A percentile compares a stretch with the other conserved stretches of the same genome.
Evolutionary conservation across 2,113 vertebrate species (phyloP).

Genomic region (Fregetta grallaria): DNA sequence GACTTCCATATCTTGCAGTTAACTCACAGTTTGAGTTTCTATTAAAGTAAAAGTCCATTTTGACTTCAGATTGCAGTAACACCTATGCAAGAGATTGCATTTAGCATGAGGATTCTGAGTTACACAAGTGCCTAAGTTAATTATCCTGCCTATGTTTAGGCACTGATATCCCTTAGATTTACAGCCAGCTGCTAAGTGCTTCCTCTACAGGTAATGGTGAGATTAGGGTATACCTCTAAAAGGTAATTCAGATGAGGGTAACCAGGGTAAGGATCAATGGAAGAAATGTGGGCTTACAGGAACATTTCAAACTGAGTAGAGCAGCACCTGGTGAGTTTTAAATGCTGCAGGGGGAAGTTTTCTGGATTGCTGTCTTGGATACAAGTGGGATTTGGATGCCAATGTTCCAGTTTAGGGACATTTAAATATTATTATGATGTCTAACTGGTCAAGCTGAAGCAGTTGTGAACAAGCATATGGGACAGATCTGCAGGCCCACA

Average conservation of each 20-base stretch:
- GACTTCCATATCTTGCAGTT: neutral
- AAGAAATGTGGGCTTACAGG: neutral
- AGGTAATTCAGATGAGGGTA: neutral
- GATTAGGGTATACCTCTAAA: neutral
- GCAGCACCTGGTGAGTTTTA: neutral
- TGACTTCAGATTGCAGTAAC: neutral
- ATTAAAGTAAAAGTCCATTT: neutral
- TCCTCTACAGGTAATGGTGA: neutral
- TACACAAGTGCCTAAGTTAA: neutral
- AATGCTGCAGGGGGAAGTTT: neutral
- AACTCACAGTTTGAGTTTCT: neutral
- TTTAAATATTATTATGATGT: neutral
- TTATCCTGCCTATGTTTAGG: neutral
- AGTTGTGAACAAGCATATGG: neutral
- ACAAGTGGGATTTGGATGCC: neutral
- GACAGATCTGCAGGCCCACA: neutral
- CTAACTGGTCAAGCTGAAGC: neutral
- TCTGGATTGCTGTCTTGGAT: neutral
- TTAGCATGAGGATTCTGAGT: neutral
- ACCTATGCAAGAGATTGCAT: neutral
- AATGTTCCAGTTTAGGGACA: neutral
- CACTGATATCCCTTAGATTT: neutral
- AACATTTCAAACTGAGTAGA: neutral
- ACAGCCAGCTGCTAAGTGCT: neutral
- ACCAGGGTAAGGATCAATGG: neutral